Percentiles rank a stretch among this genome's conserved stretches.
Evolutionary conservation across 2,113 vertebrate species (phyloP).

Genomic region (Cyprinus carpio): DNA sequence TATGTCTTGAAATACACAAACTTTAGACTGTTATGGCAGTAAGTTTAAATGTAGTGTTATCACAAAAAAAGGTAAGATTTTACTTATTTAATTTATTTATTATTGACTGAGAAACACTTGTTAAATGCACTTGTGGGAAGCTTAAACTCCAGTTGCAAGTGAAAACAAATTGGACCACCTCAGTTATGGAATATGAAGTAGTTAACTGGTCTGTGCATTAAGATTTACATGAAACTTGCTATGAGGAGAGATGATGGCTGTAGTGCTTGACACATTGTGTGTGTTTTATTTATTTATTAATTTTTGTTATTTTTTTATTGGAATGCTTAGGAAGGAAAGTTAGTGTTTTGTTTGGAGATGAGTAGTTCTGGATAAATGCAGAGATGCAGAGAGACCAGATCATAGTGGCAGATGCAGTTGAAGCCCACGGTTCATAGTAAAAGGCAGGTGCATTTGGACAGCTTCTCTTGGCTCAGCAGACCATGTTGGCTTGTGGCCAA

Average conservation of each 20-base stretch:
- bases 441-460: constrained; percentile 70
- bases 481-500: constrained; percentile 65
- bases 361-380: constrained; percentile 8
- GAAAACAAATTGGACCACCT: not conserved
- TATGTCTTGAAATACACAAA: not conserved
- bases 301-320: constrained; percentile 1
- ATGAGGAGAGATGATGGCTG: not conserved
- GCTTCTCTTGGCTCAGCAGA: constrained; percentile 58
- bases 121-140: constrained; percentile 20
- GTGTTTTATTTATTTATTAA: too few species aligned
- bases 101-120: not conserved
- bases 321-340: not conserved
- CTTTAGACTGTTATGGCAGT: constrained; percentile 9
- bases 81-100: not conserved
- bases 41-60: constrained; percentile 17
- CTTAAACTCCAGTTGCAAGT: not conserved
- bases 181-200: not conserved
- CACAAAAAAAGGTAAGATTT: constrained; percentile 1
- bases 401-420: not conserved
- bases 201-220: not conserved
- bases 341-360: constrained; percentile 28
- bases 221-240: not conserved
- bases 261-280: not conserved
- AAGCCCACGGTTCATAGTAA: constrained; percentile 64
- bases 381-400: not conserved